Base-by-base conservation (phyloP, 2,113 vertebrate genomes). In the Melospiza georgiana region DNA sequence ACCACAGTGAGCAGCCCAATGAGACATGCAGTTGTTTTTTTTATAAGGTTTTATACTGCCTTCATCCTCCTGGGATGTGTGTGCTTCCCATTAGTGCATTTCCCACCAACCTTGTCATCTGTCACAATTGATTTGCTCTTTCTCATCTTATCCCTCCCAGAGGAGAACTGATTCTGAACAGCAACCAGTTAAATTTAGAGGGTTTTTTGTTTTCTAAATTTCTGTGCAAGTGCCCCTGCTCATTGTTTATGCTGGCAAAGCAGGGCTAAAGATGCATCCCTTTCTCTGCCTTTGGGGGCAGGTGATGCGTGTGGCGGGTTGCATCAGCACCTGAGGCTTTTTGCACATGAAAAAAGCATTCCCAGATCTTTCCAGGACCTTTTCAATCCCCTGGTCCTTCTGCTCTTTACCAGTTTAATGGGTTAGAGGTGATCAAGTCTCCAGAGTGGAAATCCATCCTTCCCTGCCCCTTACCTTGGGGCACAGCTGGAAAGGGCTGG, bases 71-170 rank as follows among this genome's bases (percentile, higher is more conserved):
- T 92, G 89, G 73, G 88, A 62, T 78, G 44, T 75, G 83, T 86
- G 88, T 92, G 94, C 93, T 95, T 95, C 90, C 72, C 67, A 92
- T 93, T 92, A 86, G 44, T 90, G 88, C 41, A 27, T 87, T 93
- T 76, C 86, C 77, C 65, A 94, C 82, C 88, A 92, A 31, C 79
- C 48, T 52, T 95, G 88, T 93, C 72, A 78, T 95, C 93, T 95
- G 93, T 84, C 88, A 95, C 57, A 77, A 92, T n/a, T 51, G 48
- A 90, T 96, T 94, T 96, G 72, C 62, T 89, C 68, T 78, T 90
- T 94, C 75, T 72, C 63, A 12, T 93, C 82, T 95, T 77, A 72
- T 62, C 82, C 77, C 57, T n/a, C n/a, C 48, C 83, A 92, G 61
- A 83, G 59, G 59, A 90, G 54, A 78, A 15, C 37, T 43, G 44